Conservation (phyloP, 35 echinoderm and acorn worm genomes). For the Lytechinus pictus region DNA sequence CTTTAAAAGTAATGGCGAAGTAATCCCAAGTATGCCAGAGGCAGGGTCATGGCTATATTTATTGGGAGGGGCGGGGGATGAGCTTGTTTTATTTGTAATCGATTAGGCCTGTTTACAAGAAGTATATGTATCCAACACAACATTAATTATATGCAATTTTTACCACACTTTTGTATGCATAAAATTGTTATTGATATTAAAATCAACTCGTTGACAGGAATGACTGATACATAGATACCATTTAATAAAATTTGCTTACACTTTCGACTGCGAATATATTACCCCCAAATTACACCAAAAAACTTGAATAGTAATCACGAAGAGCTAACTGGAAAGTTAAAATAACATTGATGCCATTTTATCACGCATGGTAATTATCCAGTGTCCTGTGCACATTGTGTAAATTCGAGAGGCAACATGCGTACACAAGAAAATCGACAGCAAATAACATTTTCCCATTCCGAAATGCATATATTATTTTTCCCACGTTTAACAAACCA, state of each 20-base stretch:
- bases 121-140: too few relatives aligned
- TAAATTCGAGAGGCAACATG: neutral
- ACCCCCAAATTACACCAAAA: too few relatives aligned
- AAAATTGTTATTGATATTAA: too few relatives aligned
- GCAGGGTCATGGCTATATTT: too few relatives aligned
- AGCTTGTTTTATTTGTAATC: neutral
- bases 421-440: neutral
- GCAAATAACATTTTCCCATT: neutral
- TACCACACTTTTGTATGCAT: too few relatives aligned
- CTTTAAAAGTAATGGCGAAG: neutral
- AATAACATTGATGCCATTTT: neutral
- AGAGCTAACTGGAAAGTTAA: neutral
- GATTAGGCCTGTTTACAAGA: neutral
- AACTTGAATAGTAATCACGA: neutral
- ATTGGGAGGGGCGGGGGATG: too few relatives aligned
- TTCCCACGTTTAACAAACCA: neutral
- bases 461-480: neutral
- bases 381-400: neutral
- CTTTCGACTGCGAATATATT: too few relatives aligned
- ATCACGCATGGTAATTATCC: neutral
- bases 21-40: too few relatives aligned
- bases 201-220: too few relatives aligned
- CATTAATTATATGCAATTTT: too few relatives aligned
- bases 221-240: too few relatives aligned
- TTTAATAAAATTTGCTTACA: too few relatives aligned